Evolutionary conservation across 2,888 invertebrate species (phyloP).

Genomic region (Baronia brevicornis): DNA sequence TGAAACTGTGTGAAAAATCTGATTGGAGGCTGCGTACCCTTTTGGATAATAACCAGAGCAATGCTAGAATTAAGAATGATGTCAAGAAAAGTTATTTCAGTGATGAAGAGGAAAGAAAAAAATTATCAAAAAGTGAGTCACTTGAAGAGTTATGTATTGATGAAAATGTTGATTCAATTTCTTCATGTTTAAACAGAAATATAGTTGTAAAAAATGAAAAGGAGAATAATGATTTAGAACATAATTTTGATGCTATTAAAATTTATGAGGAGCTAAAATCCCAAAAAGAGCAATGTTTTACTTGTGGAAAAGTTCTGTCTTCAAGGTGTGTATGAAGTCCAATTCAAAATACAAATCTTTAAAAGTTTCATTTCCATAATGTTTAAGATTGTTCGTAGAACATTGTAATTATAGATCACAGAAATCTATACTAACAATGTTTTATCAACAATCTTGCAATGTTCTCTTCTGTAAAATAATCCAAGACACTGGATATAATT

Average conservation of each 20-base stretch:
- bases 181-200: no score
- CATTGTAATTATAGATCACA: no score
- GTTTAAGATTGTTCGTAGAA: no score
- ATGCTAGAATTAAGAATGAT: conserved; percentile 13
- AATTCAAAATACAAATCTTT: no score
- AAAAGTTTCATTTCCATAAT: no score
- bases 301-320: conserved; percentile 71
- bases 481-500: no score
- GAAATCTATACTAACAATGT: no score
- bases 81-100: no score
- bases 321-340: conserved; percentile 43
- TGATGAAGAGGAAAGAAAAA: conserved; percentile 9
- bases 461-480: no score
- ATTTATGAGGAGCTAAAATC: conserved; percentile 24
- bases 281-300: conserved; percentile 57
- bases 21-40: conserved; percentile 25
- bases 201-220: conserved; percentile 15
- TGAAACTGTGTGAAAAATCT: conserved; percentile 42
- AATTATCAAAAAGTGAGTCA: conserved; percentile 25
- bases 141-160: conserved; percentile 24
- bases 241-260: conserved; percentile 4
- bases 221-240: conserved; percentile 9
- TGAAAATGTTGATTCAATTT: conserved; percentile 20
- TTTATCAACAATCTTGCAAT: no score
- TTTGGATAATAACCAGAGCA: background rate